Evolutionary conservation across 2,888 invertebrate species (phyloP).

Genomic region (Hedychridium roseum): DNA sequence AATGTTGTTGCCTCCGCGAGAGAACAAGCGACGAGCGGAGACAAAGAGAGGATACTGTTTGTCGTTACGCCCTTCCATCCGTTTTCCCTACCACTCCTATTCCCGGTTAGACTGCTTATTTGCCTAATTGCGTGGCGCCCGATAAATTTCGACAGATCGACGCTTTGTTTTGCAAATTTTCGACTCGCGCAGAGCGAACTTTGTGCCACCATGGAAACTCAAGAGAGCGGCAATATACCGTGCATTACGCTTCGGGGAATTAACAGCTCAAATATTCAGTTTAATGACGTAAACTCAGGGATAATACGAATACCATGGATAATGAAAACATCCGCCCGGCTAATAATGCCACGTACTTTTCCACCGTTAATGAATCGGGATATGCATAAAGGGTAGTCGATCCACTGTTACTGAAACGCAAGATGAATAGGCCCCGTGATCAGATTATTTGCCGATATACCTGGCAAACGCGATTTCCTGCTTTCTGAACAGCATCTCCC

Average conservation of each 20-base stretch:
- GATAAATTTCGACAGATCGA: conserved; percentile 60
- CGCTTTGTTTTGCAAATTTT: conserved; percentile 48
- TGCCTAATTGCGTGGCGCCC: conserved; percentile 58
- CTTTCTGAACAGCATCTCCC: background rate
- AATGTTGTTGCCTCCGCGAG: conserved; percentile 56
- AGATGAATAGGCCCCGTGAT: background rate
- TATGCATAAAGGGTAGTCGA: no score
- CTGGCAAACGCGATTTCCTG: background rate
- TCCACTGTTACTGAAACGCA: no score
- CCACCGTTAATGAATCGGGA: no score
- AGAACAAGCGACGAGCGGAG: conserved; percentile 28
- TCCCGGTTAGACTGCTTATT: conserved; percentile 60
- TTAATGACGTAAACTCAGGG: no score
- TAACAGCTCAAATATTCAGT: no score
- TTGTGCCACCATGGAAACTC: background rate
- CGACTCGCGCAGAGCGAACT: background rate
- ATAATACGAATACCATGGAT: no score
- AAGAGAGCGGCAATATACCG: no score
- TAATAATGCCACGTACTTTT: no score
- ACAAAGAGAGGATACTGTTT: conserved; percentile 55
- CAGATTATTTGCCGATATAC: background rate
- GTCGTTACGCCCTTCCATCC: conserved; percentile 57
- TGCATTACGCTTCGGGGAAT: no score
- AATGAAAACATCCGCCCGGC: no score
- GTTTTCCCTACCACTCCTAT: conserved; percentile 43